These are phyloP conservation scores for Sinelater perroti DNA, from an alignment of 2,888 invertebrate genomes.

Conservation along the genomic window DNA sequence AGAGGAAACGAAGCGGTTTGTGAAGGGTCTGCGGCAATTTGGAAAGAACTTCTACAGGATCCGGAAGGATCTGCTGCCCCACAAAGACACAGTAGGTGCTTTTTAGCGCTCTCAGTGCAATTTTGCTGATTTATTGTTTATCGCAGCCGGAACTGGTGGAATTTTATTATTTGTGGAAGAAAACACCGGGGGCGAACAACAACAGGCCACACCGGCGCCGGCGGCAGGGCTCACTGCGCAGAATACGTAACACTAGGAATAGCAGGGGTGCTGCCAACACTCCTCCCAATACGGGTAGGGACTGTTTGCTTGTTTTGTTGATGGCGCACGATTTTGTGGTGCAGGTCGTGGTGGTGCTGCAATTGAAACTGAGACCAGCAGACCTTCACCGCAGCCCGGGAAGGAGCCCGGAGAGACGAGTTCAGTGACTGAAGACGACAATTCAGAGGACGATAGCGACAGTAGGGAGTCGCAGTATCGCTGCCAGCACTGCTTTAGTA, in stretches of 20 bases:
- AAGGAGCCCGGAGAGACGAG: slow-evolving; percentile 77
- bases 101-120: neutral
- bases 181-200: slow-evolving; percentile 96
- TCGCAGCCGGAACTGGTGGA: slow-evolving; percentile 92
- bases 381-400: slow-evolving; percentile 71
- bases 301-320: neutral
- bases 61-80: slow-evolving; percentile 93
- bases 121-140: slow-evolving; percentile 34
- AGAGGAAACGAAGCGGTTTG: slow-evolving; percentile 97
- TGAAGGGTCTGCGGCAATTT: slow-evolving; percentile 96
- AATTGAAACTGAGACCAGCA: slow-evolving; percentile 59
- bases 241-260: slow-evolving; percentile 88
- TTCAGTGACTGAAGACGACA: slow-evolving; percentile 86
- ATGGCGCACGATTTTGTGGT: no score
- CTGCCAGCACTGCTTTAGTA: slow-evolving; percentile 79
- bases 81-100: slow-evolving; percentile 87
- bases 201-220: slow-evolving; percentile 93
- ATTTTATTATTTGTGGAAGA: slow-evolving; percentile 99
- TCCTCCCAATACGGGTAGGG: slow-evolving; percentile 46
- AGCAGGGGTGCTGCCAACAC: slow-evolving; percentile 74
- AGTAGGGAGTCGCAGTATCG: slow-evolving; percentile 83
- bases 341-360: slow-evolving; percentile 48
- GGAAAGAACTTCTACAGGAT: slow-evolving; percentile 99
- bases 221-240: slow-evolving; percentile 84
- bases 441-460: slow-evolving; percentile 95